Evolutionary conservation across 2,888 invertebrate species (phyloP).

Genomic region (Heterodera filipjevi): DNA sequence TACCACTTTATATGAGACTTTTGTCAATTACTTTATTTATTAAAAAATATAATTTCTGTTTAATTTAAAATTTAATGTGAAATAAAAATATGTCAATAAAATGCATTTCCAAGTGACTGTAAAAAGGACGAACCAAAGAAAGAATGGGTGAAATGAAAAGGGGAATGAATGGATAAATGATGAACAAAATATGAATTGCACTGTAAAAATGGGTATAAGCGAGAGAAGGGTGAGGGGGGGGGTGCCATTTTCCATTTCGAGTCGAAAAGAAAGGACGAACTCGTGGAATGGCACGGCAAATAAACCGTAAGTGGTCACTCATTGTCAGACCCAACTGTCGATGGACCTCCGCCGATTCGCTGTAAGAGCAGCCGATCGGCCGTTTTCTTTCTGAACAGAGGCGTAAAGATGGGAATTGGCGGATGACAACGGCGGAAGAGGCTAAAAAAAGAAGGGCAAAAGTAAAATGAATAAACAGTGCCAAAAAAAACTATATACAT

Average conservation of each 20-base stretch:
- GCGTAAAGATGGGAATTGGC: conserved; percentile 59
- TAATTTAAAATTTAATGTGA: neutral
- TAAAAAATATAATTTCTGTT: neutral
- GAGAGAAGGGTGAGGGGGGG: neutral
- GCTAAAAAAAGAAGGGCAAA: neutral
- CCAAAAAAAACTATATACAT: neutral
- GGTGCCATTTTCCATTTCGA: conserved; percentile 10
- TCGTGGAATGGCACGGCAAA: neutral
- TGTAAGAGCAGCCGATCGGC: conserved; percentile 28
- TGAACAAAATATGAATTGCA: neutral
- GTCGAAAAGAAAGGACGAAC: too few species aligned
- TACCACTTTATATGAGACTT: too few species aligned
- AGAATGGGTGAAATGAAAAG: neutral
- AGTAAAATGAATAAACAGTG: neutral
- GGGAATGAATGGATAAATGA: neutral
- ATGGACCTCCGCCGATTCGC: conserved; percentile 39
- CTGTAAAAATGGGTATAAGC: neutral
- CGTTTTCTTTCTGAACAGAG: conserved; percentile 55
- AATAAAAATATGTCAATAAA: conserved; percentile 8
- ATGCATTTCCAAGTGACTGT: conserved; percentile 11
- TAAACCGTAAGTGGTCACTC: neutral
- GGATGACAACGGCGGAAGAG: neutral
- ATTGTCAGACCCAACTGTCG: conserved; percentile 61
- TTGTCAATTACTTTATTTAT: too few species aligned
- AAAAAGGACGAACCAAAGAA: neutral